Percentiles rank a stretch among this genome's conserved stretches.
phyloP scores from a whole-genome alignment of 2,888 invertebrate genomes.

The Euclidia mi region DNA sequence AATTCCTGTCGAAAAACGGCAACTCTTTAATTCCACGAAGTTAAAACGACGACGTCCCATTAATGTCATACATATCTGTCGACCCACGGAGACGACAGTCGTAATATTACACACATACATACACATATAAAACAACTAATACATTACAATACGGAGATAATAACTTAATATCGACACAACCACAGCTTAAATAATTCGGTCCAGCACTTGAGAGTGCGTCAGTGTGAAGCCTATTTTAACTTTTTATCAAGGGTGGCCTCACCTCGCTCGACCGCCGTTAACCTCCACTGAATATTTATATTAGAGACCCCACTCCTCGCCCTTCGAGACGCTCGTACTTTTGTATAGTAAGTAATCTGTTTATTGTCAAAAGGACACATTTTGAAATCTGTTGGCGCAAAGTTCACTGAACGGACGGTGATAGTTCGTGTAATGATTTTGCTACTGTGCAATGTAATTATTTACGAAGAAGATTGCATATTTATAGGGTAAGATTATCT shows the following conservation, averaged over 20 bases:
- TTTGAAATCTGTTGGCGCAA: constrained; percentile 18
- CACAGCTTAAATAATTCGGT: constrained; percentile 30
- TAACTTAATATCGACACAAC: constrained; percentile 2
- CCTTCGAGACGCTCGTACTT: constrained; percentile 56
- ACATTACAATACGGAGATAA: too few relatives aligned
- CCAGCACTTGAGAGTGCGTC: constrained; percentile 37
- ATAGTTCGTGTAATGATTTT: too few relatives aligned
- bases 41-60: too few relatives aligned
- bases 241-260: constrained; percentile 68
- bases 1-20: too few relatives aligned
- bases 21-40: too few relatives aligned
- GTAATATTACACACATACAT: too few relatives aligned
- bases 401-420: not conserved
- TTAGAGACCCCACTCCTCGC: constrained; percentile 58
- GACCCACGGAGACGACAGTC: too few relatives aligned
- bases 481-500: too few relatives aligned
- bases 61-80: too few relatives aligned
- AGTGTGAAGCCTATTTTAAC: constrained; percentile 62
- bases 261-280: constrained; percentile 66
- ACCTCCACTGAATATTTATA: constrained; percentile 81
- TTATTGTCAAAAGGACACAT: constrained; percentile 58
- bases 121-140: too few relatives aligned
- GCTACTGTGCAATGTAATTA: too few relatives aligned
- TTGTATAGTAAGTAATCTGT: constrained; percentile 57
- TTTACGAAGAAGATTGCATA: too few relatives aligned